Evolutionary conservation across 37 sponge, comb jelly and placozoan genomes (phyloP).

Genomic region (Chondrosia reniformis): DNA sequence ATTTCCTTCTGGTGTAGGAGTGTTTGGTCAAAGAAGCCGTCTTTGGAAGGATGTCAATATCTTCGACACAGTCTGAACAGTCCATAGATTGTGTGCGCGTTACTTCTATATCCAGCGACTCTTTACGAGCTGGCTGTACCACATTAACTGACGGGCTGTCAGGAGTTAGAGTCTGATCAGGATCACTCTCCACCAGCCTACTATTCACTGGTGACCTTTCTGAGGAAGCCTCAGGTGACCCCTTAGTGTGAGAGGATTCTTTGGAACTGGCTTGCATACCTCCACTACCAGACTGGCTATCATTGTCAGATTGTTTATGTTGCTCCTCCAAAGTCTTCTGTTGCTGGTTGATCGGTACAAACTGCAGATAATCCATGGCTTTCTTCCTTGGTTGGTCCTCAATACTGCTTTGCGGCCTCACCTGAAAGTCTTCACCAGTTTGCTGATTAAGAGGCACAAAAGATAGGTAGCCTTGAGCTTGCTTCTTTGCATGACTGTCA

Average conservation of each 20-base stretch:
- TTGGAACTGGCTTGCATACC: background rate
- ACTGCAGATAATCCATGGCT: background rate
- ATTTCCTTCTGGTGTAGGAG: background rate
- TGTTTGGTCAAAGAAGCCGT: background rate
- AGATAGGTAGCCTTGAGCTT: background rate
- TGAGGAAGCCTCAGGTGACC: background rate
- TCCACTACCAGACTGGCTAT: no score
- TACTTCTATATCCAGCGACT: background rate
- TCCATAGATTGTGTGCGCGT: background rate
- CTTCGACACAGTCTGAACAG: background rate
- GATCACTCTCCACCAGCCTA: background rate
- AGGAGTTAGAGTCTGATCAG: background rate
- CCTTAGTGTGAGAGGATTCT: background rate
- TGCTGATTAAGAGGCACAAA: conserved; percentile 1
- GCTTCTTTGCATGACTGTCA: background rate
- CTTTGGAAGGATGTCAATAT: background rate
- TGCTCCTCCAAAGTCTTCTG: background rate
- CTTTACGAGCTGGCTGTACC: background rate
- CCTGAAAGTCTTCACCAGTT: background rate
- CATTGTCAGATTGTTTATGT: no score
- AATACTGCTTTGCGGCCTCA: background rate
- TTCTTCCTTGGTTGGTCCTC: background rate
- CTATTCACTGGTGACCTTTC: background rate
- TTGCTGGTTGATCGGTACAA: background rate
- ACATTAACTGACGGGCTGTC: background rate